These are phyloP conservation scores for Rhagoletis pomonella DNA, from an alignment of 1,140 invertebrate genomes.

Conservation along the genomic window DNA sequence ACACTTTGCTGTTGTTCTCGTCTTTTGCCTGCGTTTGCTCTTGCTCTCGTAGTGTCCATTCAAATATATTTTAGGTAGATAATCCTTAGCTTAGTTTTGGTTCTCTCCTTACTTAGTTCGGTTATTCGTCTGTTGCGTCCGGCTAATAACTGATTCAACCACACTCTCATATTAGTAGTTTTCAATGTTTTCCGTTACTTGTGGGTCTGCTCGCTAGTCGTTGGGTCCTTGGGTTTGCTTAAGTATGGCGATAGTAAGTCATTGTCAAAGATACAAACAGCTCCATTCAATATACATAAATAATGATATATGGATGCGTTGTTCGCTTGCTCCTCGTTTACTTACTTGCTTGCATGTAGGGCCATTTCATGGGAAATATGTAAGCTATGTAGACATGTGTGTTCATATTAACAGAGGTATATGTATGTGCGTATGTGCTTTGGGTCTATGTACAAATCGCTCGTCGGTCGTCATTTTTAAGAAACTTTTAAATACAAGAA, in stretches of 20 bases:
- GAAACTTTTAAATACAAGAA: no score
- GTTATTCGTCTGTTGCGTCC: background rate
- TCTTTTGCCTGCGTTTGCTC: background rate
- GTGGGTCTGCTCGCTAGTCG: background rate
- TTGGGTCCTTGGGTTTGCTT: background rate
- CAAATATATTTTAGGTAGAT: background rate
- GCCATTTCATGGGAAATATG: no score
- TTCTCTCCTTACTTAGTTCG: background rate
- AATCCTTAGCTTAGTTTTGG: background rate
- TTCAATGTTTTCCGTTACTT: background rate
- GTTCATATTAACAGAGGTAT: no score
- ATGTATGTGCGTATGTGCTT: background rate
- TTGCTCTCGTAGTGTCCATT: background rate
- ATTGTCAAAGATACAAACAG: conserved; percentile 42
- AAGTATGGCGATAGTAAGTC: background rate
- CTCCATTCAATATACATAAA: conserved; percentile 41
- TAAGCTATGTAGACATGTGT: no score
- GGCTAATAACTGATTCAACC: background rate
- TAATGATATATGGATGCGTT: conserved; percentile 31
- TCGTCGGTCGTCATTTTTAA: no score
- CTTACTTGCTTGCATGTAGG: background rate
- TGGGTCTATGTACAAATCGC: background rate
- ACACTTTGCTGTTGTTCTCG: background rate
- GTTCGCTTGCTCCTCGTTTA: conserved; percentile 24
- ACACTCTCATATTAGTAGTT: background rate